phyloP scores from a whole-genome alignment of 2,797 vertebrate species.

The Falco berigora region DNA sequence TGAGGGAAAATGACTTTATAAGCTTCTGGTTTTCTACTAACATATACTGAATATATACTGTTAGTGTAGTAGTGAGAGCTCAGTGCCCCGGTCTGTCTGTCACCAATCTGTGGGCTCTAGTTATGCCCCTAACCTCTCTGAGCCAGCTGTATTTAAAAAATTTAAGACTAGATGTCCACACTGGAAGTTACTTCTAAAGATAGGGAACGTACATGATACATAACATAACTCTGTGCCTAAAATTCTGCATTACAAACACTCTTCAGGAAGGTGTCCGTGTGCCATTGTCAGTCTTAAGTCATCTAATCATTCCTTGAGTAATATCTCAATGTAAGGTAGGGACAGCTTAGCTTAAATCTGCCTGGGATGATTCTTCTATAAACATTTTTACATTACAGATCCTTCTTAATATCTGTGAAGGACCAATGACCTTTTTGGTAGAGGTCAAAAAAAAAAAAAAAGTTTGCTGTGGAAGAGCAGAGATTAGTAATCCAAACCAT shows the following conservation, averaged over 20 bases:
- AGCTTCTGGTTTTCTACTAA: neutral
- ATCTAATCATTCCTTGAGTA: neutral
- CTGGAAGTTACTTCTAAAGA: neutral
- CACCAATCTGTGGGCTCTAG: neutral
- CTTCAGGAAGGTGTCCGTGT: rapidly evolving
- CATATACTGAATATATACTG: neutral
- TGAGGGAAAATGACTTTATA: neutral
- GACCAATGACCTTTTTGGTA: neutral
- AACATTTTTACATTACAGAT: neutral
- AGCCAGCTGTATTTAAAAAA: neutral
- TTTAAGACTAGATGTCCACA: neutral
- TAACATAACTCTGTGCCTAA: neutral
- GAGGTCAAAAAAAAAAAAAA: neutral
- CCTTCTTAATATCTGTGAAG: neutral
- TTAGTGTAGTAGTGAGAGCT: neutral
- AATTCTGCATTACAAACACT: neutral
- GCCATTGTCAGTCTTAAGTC: neutral
- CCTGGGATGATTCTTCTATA: neutral
- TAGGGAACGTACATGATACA: rapidly evolving
- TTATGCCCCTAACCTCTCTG: neutral
- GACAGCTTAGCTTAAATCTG: neutral
- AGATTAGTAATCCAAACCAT: conserved; percentile 38
- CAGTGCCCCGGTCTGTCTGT: neutral
- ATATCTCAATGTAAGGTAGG: neutral
- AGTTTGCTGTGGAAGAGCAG: neutral